Base-by-base conservation (phyloP, 2,113 vertebrate genomes). In the Stomatorhinus ivindoensis region DNA sequence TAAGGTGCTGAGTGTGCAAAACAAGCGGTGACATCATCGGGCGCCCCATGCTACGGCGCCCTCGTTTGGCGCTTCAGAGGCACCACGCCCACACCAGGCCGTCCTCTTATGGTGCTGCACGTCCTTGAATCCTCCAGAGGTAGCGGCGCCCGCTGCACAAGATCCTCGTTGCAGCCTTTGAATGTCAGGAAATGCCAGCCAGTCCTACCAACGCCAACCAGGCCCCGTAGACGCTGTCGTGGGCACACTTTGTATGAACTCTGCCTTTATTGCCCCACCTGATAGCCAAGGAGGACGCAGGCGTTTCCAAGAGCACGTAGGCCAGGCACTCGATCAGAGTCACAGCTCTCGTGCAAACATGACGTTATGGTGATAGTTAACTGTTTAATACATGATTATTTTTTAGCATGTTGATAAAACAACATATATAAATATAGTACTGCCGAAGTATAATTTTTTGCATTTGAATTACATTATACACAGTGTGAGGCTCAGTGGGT, bases 81-180 rank as follows among this genome's bases (percentile, higher is more conserved):
- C n/a, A 65, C n/a, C n/a, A 27, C n/a, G 61, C 61, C 61, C 61
- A 31, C 89, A 83, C 88, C 39, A 69, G 46, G 69, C 15, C 46
- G 39, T 53, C 73, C 0, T 19, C 91, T 91, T 90, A 91, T 93
- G 89, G 89, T 73, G 50, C 61, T 17, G 86, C n/a, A 80, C 44
- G 91, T 89, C 89, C 89, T 90, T 84, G 86, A 87, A 85, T 76
- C 46, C 51, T 76, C 31, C 69, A 84, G 48, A 50, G 50, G 13
- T 84, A 46, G 50, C 1, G 35, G 50, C 1, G 19, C 21, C n/a
- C 27, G n/a, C 48, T 13, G 31, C 4, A 80, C 0, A 27, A 9
- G 21, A 31, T 4, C 82, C 19, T 47, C 2, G 10, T 11, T 3
- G 24, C 27, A 84, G 44, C 42, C 82, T 84, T 47, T 44, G 55